Evolutionary conservation across 2,888 invertebrate genomes (phyloP).

Genomic region (Cephus rjabovi): DNA sequence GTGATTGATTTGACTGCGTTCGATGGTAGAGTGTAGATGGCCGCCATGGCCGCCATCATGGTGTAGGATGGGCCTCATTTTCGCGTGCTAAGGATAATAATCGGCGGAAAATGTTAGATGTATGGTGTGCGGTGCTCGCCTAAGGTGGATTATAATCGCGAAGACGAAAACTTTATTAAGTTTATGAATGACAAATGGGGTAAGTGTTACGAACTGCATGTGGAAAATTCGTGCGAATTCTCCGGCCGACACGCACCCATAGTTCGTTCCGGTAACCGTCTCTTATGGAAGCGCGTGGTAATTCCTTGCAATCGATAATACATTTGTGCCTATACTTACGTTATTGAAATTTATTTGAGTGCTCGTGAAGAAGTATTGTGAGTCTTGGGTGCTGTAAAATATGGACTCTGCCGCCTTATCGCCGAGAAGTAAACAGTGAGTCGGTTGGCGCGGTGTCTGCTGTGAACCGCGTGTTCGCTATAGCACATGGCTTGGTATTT

Average conservation of each 20-base stretch:
- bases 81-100: conserved; percentile 27
- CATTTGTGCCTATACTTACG: not conserved
- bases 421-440: conserved; percentile 37
- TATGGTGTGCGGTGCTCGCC: conserved; percentile 24
- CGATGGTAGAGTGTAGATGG: conserved; percentile 49
- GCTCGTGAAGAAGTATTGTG: not conserved
- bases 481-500: conserved; percentile 13
- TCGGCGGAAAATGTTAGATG: conserved; percentile 23
- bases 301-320: conserved; percentile 36
- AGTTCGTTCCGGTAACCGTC: conserved; percentile 40
- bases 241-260: conserved; percentile 38
- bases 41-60: conserved; percentile 54
- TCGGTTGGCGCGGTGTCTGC: conserved; percentile 32
- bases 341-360: not conserved
- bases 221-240: conserved; percentile 29
- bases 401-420: conserved; percentile 16
- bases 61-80: conserved; percentile 36
- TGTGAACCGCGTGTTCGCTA: conserved; percentile 32
- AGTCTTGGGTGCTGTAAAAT: not conserved
- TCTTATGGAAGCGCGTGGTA: conserved; percentile 30
- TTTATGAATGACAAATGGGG: conserved; percentile 19
- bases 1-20: conserved; percentile 24
- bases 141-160: conserved; percentile 21
- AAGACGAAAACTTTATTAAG: conserved; percentile 10
- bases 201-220: conserved; percentile 30